Conservation (phyloP, 2,797 vertebrate genomes). For the Cryptoprocta ferox region DNA sequence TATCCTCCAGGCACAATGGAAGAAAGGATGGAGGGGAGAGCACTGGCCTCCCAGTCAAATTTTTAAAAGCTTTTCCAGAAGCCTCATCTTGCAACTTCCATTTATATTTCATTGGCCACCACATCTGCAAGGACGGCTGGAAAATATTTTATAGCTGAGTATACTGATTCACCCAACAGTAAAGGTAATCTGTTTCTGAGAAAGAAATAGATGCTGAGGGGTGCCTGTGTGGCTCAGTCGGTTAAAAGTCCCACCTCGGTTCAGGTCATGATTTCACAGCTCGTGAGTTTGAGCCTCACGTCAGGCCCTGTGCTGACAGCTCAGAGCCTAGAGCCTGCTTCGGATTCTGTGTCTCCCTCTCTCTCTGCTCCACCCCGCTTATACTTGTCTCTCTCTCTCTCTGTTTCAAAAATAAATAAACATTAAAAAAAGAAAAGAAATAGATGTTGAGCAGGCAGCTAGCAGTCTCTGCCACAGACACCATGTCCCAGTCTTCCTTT, state of each 20-base stretch:
- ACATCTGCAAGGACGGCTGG: neutral
- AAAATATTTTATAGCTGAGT: neutral
- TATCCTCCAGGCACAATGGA: neutral
- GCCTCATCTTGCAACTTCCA: neutral
- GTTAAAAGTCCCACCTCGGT: too few relatives aligned
- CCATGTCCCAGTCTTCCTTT: neutral
- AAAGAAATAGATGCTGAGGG: neutral
- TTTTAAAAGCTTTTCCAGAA: slow-evolving; percentile 45
- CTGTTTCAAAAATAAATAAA: too few relatives aligned
- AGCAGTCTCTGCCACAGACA: neutral
- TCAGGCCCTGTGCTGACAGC: too few relatives aligned
- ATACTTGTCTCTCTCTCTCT: too few relatives aligned
- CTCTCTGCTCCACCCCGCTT: too few relatives aligned
- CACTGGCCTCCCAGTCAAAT: neutral
- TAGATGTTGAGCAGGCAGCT: neutral
- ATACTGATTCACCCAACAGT: neutral
- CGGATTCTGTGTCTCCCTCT: too few relatives aligned
- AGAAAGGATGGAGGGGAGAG: neutral
- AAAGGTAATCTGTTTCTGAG: slow-evolving; percentile 11
- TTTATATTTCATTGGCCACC: neutral
- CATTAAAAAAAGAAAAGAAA: neutral
- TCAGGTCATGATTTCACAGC: too few relatives aligned
- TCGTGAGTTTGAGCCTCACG: too few relatives aligned
- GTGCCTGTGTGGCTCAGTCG: too few relatives aligned
- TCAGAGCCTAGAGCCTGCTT: too few relatives aligned